These are phyloP conservation scores for Neoniphon sammara DNA, from an alignment of 2,797 vertebrate species.

Conservation along the genomic window DNA sequence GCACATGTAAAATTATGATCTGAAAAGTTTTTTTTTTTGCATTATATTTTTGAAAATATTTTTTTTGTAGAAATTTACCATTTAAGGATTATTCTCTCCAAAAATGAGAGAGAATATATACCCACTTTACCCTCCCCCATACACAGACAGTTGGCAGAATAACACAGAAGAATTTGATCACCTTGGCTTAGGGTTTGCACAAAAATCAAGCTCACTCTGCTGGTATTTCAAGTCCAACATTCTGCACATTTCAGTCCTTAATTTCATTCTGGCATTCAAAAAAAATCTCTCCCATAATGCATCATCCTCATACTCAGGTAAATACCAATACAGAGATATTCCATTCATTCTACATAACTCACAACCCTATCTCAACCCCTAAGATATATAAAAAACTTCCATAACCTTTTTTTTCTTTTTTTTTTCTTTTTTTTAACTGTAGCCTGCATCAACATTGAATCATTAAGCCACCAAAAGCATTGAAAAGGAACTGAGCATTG, in stretches of 20 bases:
- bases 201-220: conserved; percentile 79
- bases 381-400: conserved; percentile 58
- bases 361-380: conserved; percentile 60
- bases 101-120: conserved; percentile 79
- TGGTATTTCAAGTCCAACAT: conserved; percentile 76
- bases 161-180: conserved; percentile 88
- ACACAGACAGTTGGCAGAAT: conserved; percentile 81
- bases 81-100: conserved; percentile 87
- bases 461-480: conserved; percentile 82
- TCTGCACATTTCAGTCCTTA: conserved; percentile 57
- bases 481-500: conserved; percentile 77
- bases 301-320: conserved; percentile 41
- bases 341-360: conserved; percentile 61
- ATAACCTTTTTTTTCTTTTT: conserved; percentile 54
- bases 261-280: conserved; percentile 64
- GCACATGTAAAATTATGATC: conserved; percentile 89
- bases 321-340: conserved; percentile 69
- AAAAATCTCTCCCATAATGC: conserved; percentile 29
- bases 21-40: conserved; percentile 83
- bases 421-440: conserved; percentile 51
- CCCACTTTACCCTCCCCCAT: conserved; percentile 69
- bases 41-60: conserved; percentile 83
- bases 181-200: conserved; percentile 84
- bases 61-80: conserved; percentile 88
- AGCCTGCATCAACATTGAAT: conserved; percentile 79